Evolutionary conservation across 1,140 invertebrate genomes (phyloP), one percentile per base, ranked within the genome.

Genomic region (Marisa cornuarietis): DNA sequence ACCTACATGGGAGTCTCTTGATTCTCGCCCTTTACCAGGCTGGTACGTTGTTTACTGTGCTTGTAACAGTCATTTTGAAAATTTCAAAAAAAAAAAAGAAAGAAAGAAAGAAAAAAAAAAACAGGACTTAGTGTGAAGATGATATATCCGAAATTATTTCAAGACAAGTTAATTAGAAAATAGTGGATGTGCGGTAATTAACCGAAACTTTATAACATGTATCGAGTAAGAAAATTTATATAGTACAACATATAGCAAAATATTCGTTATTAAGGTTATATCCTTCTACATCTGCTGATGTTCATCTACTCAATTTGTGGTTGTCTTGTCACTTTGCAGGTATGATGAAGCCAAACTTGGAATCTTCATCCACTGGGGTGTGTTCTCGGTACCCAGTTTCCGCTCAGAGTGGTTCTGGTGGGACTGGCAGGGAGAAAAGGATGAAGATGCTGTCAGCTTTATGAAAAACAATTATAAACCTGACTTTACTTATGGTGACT

Each of bases 331-430:
- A 26, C n/a, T 24, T 49, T 77, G 7, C 65, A 77, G 91, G 91
- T 92, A 87, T 83, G 91, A 92, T 69, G 85, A 91, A 10, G 88
- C 86, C 14, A 92, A 92, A 83, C 77, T 92, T 26, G 91, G 91
- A 20, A 91, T 92, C 63, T 92, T 92, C 80, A 85, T 92, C 16
- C 90, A 91, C 82, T 92, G 91, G 91, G 91, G 91, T 0, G 76
- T 77, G 20, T 77, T 77, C 26, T 77, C 76, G 18, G 76, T 77
- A 65, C 76, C 76, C 9, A 77, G 83, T 52, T 90, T 85, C 81
- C 83, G 83, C 24, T 82, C 80, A 13, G 88, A 88, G 62, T 89
- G 88, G 89, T 90, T 91, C 76, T 91, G 90, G 90, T 79, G 78
- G 54, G 73, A 84, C 20, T 91, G 90, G 90, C 81, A 86, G 63